Evolutionary conservation across 2,113 vertebrate species (phyloP), one percentile per base, ranked within the genome.

Genomic region (Delphinapterus leucas): DNA sequence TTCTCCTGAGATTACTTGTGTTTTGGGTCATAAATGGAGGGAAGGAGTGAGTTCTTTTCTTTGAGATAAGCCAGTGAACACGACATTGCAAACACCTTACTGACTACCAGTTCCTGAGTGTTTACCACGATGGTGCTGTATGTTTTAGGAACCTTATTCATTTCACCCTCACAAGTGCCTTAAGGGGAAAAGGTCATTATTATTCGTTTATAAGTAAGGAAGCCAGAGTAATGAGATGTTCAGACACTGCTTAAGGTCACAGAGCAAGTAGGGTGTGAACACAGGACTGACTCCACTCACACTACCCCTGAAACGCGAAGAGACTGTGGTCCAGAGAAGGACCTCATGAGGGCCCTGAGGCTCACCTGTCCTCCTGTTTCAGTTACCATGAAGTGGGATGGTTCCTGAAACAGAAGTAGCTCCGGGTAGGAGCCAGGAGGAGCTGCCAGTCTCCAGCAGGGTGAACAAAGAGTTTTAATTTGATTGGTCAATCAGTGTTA

Each of bases 231-330:
- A 23, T n/a, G 26, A 41, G 47, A 68, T 89, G 20, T 67, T 82
- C 93, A 38, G 55, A 60, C 63, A n/a, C 76, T 63, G 71, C 36
- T 70, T 73, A 90, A 88, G 38, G 55, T 68, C 73, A 63, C 41
- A 25, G 8, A 49, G 31, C 8, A 77, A 76, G 33, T 14, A 63
- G 58, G 60, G 26, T 31, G 26, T 65, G 60, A 90, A 71, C 53
- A 6, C 9, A 18, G 18, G 8, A 41, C 2, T 80, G 79, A 84
- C 70, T 92, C 25, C 15, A 44, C 41, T 8, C 58, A 14, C 41
- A 28, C 1, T 10, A 25, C 4, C 21, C 10, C 65, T 33, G 20
- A 86, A 38, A 47, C 36, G 33, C 0, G 5, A 84, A 11, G 13
- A 63, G 31, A 23, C 10, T 61, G 21, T 33, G 67, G 21, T 61